phyloP scores from a whole-genome alignment of 2,113 vertebrate genomes.

The Gulo gulo region DNA sequence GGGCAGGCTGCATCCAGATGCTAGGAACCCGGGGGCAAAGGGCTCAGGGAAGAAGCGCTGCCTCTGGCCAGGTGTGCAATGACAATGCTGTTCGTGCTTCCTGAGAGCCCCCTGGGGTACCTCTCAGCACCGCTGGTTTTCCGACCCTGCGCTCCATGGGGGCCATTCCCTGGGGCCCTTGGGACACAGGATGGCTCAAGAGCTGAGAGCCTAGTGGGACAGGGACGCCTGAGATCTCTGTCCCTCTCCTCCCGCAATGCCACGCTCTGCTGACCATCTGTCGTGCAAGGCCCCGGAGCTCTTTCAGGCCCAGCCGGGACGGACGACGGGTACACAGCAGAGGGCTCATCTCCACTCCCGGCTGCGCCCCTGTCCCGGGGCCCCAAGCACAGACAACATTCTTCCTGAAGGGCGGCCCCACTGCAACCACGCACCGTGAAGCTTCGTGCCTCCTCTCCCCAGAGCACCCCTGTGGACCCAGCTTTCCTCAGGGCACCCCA shows the following conservation, averaged over 20 bases:
- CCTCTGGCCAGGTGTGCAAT: fast-evolving
- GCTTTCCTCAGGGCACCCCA: no score
- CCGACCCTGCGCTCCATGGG: not conserved
- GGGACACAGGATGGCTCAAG: not conserved
- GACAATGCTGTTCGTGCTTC: not conserved
- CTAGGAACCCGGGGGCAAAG: not conserved
- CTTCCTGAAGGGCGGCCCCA: not conserved
- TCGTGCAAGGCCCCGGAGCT: not conserved
- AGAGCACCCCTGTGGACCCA: fast-evolving
- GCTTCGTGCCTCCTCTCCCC: not conserved
- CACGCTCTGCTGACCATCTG: not conserved
- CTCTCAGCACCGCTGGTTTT: not conserved
- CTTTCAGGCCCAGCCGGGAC: not conserved
- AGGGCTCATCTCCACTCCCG: not conserved
- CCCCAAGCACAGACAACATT: not conserved
- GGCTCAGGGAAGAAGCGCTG: not conserved
- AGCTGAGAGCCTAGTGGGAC: no score
- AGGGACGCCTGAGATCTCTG: not conserved
- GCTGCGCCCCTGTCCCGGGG: fast-evolving
- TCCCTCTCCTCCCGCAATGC: not conserved
- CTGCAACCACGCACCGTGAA: fast-evolving
- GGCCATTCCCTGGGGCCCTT: no score
- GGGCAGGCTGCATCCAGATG: not conserved
- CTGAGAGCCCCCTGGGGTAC: not conserved
- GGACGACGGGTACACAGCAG: not conserved